These are phyloP conservation scores for Drosophila mulleri DNA, from an alignment of 2,888 invertebrate species.

Conservation along the genomic window DNA sequence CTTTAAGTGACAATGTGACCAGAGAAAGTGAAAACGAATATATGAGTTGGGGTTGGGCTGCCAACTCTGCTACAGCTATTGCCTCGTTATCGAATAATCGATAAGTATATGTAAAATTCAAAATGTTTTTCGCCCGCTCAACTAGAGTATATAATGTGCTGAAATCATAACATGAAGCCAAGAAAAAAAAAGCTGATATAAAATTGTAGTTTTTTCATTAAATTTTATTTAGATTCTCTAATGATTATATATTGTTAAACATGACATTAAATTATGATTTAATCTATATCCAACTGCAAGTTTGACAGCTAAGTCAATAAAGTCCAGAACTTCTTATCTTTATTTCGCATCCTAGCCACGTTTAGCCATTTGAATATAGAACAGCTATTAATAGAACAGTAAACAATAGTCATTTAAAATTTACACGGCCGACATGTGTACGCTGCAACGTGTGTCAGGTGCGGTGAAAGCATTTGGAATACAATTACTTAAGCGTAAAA, in stretches of 20 bases:
- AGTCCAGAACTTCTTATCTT: neutral
- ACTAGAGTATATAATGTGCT: neutral
- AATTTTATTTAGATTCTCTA: neutral
- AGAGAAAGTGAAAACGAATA: neutral
- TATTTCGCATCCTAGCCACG: neutral
- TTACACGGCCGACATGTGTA: neutral
- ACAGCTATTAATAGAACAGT: constrained; percentile 4
- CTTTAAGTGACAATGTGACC: constrained; percentile 35
- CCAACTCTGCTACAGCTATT: constrained; percentile 11
- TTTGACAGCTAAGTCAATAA: neutral
- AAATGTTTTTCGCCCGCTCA: constrained; percentile 15
- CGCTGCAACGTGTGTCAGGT: constrained; percentile 1
- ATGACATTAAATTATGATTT: too few relatives aligned
- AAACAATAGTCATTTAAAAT: constrained; percentile 11
- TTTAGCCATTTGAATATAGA: constrained; percentile 2
- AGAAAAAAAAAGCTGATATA: neutral
- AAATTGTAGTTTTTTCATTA: neutral
- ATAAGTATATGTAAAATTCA: neutral
- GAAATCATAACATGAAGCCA: too few relatives aligned
- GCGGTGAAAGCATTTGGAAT: constrained; percentile 15
- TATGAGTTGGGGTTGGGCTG: neutral
- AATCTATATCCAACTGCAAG: neutral
- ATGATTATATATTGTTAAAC: neutral
- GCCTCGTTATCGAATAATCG: constrained; percentile 27
- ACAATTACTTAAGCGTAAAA: constrained; percentile 22